Percentiles rank a stretch among this genome's conserved stretches.
Evolutionary conservation across 1,140 invertebrate species (phyloP).

Genomic region (Cataglyphis hispanica): DNA sequence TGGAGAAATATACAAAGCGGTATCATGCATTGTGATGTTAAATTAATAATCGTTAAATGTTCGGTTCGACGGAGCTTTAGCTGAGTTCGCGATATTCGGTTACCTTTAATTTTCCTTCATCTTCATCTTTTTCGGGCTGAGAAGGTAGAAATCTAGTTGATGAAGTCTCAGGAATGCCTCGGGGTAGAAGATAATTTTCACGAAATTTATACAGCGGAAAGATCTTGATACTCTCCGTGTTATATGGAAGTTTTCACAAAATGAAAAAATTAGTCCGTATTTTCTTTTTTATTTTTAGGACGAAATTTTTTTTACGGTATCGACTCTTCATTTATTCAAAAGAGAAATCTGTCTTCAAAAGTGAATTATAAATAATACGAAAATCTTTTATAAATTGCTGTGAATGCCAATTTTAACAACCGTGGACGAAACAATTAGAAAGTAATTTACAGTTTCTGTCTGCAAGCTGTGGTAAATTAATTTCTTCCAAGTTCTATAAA

Average conservation of each 20-base stretch:
- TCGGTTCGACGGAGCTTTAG: slow-evolving; percentile 5
- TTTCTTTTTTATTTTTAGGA: background rate
- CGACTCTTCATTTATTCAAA: slow-evolving; percentile 21
- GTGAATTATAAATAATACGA: background rate
- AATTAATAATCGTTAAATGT: slow-evolving; percentile 48
- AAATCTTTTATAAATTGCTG: background rate
- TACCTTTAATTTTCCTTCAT: slow-evolving; percentile 44
- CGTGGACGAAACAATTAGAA: too few species aligned
- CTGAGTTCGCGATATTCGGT: slow-evolving; percentile 12
- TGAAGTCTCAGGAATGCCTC: slow-evolving; percentile 49
- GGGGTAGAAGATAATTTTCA: slow-evolving; percentile 50
- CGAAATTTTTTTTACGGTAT: background rate
- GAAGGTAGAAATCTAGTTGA: slow-evolving; percentile 21
- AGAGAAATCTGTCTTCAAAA: background rate
- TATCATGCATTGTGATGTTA: background rate
- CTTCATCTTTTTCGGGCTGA: slow-evolving; percentile 20
- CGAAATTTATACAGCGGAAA: slow-evolving; percentile 44
- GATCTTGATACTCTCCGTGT: background rate
- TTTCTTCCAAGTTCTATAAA: too few species aligned
- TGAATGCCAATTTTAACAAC: too few species aligned
- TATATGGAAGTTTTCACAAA: slow-evolving; percentile 27
- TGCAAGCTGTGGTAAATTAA: too few species aligned
- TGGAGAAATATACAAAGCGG: background rate
- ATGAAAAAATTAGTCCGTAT: background rate
- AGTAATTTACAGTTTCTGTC: too few species aligned